These are phyloP conservation scores for Sorex fumeus DNA, from an alignment of 2,113 vertebrate genomes.

Conservation along the genomic window DNA sequence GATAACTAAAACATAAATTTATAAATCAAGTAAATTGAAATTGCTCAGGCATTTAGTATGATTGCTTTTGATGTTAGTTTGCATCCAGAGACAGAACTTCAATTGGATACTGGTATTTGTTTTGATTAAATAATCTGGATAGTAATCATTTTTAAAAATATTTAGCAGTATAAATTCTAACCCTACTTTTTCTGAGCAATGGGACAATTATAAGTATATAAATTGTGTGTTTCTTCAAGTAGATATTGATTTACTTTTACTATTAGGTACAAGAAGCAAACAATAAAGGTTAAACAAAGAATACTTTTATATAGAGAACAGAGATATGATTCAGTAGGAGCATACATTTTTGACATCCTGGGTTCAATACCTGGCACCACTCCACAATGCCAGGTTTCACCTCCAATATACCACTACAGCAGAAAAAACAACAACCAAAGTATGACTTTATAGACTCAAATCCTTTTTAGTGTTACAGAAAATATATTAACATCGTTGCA, in stretches of 20 bases:
- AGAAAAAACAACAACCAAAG: too few relatives aligned
- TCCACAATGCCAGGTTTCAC: too few relatives aligned
- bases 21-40: slow-evolving; percentile 43
- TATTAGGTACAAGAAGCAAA: not conserved
- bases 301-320: too few relatives aligned
- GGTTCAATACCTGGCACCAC: too few relatives aligned
- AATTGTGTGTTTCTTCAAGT: slow-evolving; percentile 15
- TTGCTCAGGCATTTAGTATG: slow-evolving; percentile 2
- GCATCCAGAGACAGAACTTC: slow-evolving; percentile 22
- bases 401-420: too few relatives aligned
- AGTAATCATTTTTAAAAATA: slow-evolving; percentile 27
- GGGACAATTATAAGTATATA: slow-evolving; percentile 26
- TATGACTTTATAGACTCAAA: not conserved
- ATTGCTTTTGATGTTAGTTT: slow-evolving; percentile 55
- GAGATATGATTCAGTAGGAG: too few relatives aligned
- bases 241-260: slow-evolving; percentile 2
- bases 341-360: too few relatives aligned
- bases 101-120: not conserved
- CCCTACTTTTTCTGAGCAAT: not conserved
- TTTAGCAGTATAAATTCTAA: slow-evolving; percentile 16
- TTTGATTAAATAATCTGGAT: slow-evolving; percentile 32
- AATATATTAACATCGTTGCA: not conserved
- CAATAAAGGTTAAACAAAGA: not conserved
- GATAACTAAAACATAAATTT: slow-evolving; percentile 49
- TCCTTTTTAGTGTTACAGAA: slow-evolving; percentile 23